These are phyloP conservation scores for Mormyrus hasselquistii DNA, from an alignment of 2,797 vertebrate species.

Conservation along the genomic window DNA sequence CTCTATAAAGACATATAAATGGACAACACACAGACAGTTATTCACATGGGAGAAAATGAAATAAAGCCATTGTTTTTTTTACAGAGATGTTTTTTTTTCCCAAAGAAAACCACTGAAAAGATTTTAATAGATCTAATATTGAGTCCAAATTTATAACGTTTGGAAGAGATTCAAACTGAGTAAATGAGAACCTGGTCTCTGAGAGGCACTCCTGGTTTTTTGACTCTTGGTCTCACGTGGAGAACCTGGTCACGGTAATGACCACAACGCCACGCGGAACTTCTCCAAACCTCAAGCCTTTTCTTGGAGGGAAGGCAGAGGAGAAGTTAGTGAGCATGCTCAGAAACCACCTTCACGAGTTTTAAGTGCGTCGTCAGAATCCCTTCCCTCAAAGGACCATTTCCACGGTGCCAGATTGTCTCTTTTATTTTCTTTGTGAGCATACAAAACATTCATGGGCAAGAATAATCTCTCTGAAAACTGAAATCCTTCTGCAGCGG, in stretches of 20 bases:
- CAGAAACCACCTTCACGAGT: neutral
- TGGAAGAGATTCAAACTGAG: neutral
- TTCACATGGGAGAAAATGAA: neutral
- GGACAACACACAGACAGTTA: conserved; percentile 2
- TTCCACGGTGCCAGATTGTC: neutral
- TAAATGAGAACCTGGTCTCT: neutral
- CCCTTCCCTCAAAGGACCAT: neutral
- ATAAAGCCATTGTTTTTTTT: neutral
- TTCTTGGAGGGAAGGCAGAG: neutral
- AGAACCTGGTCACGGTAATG: neutral
- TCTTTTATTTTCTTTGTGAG: conserved; percentile 4
- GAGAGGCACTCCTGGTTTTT: neutral
- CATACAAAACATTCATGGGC: neutral
- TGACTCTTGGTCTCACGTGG: neutral
- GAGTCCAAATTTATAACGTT: neutral
- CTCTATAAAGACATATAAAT: neutral
- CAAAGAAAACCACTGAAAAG: neutral
- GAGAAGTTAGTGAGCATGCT: neutral
- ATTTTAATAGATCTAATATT: neutral
- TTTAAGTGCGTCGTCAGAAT: neutral
- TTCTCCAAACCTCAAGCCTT: neutral
- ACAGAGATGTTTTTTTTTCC: neutral
- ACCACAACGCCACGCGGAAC: too few relatives aligned
- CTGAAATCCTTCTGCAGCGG: neutral
- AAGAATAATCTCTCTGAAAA: neutral